Evolutionary conservation across 2,888 invertebrate species (phyloP).

Genomic region (Plagodis dolabraria): DNA sequence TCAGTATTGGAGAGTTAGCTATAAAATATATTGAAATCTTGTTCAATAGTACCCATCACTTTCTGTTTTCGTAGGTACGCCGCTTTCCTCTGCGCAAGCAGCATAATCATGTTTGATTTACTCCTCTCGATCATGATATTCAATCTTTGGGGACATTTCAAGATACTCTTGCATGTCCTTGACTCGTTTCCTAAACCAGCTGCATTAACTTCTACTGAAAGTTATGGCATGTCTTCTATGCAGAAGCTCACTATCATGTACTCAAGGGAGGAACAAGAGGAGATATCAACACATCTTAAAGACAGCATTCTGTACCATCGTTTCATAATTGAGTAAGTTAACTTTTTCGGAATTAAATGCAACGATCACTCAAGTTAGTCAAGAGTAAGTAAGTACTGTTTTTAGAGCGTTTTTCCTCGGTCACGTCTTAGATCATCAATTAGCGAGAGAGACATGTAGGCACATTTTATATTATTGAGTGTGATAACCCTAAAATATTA

Average conservation of each 20-base stretch:
- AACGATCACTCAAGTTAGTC: too few relatives aligned
- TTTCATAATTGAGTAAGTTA: conserved; percentile 32
- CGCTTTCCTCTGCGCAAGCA: conserved; percentile 27
- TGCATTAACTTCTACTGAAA: neutral
- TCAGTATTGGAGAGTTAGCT: too few relatives aligned
- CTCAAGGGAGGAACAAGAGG: conserved; percentile 30
- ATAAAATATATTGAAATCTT: neutral
- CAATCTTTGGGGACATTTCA: conserved; percentile 43
- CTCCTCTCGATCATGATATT: conserved; percentile 41
- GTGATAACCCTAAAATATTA: too few relatives aligned
- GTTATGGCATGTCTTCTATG: neutral
- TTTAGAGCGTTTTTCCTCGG: too few relatives aligned
- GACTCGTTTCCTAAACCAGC: conserved; percentile 36
- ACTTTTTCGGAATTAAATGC: too few relatives aligned
- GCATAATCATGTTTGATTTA: conserved; percentile 38
- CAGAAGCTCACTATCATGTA: conserved; percentile 11
- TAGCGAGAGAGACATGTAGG: too few relatives aligned
- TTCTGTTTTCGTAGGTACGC: conserved; percentile 23
- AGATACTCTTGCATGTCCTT: conserved; percentile 38
- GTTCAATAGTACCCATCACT: neutral
- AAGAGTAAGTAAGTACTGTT: too few relatives aligned
- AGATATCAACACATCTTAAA: conserved; percentile 25
- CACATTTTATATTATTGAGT: too few relatives aligned
- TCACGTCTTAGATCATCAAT: too few relatives aligned
- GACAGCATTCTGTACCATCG: conserved; percentile 38